Conservation (phyloP, 2,113 vertebrate species). For the Phoenicopterus ruber region DNA sequence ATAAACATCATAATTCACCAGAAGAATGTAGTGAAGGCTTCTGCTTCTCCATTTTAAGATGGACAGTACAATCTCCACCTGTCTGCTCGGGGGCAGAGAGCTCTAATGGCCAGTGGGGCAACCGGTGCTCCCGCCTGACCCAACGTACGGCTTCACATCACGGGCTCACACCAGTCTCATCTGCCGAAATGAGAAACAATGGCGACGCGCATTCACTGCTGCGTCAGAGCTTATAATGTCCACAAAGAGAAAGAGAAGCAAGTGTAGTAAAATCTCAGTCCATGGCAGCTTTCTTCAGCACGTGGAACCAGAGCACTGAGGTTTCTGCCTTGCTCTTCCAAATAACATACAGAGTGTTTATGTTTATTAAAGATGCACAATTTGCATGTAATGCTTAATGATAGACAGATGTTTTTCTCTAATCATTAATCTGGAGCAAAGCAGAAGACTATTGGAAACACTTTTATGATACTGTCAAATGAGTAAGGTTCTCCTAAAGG, state of each 20-base stretch:
- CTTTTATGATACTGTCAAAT: neutral
- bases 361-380: neutral
- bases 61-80: neutral
- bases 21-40: neutral
- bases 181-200: neutral
- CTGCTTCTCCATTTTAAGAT: neutral
- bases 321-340: neutral
- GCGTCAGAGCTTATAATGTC: neutral
- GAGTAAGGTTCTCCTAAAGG: neutral
- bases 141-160: neutral
- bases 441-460: neutral
- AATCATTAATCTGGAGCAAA: neutral
- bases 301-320: neutral
- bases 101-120: neutral
- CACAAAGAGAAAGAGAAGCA: neutral
- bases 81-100: neutral
- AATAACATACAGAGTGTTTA: neutral
- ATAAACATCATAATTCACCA: neutral
- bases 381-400: neutral
- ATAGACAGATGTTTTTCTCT: neutral
- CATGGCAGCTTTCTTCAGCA: neutral
- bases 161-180: neutral
- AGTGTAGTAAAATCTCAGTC: neutral
- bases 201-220: neutral
- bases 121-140: neutral